These are phyloP conservation scores for Tamandua tetradactyla DNA, from an alignment of 2,797 vertebrate species.

Conservation along the genomic window DNA sequence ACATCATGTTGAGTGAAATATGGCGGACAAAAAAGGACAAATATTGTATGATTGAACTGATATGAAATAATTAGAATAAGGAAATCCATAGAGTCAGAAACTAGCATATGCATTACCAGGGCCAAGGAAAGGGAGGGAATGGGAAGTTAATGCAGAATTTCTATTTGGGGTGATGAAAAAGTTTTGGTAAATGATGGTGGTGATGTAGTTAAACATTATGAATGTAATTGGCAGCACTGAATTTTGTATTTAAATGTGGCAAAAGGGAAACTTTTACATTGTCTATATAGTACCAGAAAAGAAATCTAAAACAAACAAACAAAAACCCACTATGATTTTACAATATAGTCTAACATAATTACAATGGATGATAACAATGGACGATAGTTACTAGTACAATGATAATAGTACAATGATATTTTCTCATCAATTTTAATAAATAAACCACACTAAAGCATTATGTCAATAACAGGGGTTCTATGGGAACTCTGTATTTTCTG, in stretches of 20 bases:
- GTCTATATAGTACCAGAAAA: not conserved
- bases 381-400: no score
- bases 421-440: no score
- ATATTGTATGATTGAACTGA: not conserved
- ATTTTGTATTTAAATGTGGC: not conserved
- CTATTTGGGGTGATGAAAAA: not conserved
- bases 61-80: not conserved
- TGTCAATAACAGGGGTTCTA: no score
- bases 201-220: not conserved
- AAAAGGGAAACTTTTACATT: not conserved
- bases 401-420: no score
- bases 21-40: not conserved
- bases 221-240: not conserved
- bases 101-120: not conserved
- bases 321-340: no score
- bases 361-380: no score
- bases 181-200: not conserved
- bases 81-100: not conserved
- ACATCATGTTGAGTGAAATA: not conserved
- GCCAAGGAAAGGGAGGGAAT: not conserved
- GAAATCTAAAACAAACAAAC: no score
- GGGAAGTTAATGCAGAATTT: not conserved
- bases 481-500: no score
- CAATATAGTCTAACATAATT: no score
- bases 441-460: no score